These are phyloP conservation scores for Aphelenchoides fujianensis DNA, from an alignment of 1,140 invertebrate species.

Conservation along the genomic window DNA sequence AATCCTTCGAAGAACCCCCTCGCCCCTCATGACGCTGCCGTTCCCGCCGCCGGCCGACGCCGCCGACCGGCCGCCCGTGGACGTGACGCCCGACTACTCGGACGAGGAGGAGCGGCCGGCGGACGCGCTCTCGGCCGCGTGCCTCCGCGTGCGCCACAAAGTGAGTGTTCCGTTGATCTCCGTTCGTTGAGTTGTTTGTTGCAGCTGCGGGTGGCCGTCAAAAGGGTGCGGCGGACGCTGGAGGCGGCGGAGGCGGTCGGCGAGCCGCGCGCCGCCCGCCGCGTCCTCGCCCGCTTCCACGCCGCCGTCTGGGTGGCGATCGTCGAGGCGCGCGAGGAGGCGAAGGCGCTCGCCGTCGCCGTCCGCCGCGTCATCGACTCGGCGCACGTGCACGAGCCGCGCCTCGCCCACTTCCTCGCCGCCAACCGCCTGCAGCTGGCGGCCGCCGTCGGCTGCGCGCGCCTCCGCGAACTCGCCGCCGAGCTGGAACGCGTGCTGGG, in stretches of 20 bases:
- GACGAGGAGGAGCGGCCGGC: neutral
- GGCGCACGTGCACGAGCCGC: neutral
- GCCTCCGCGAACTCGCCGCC: neutral
- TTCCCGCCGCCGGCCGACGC: too few relatives aligned
- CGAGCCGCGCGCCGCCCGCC: neutral
- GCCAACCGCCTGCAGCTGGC: neutral
- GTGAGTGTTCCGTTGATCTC: neutral
- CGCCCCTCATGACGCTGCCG: too few relatives aligned
- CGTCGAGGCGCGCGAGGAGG: neutral
- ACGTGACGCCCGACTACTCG: neutral
- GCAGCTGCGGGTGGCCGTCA: neutral
- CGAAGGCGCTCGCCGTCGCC: neutral
- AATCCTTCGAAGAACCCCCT: neutral
- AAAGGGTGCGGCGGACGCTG: neutral
- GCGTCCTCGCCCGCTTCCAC: neutral
- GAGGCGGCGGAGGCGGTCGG: neutral
- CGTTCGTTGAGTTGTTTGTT: too few relatives aligned
- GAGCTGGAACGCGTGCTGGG: slow-evolving; percentile 1
- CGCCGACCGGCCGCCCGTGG: neutral
- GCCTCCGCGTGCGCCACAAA: neutral
- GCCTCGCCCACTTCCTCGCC: neutral
- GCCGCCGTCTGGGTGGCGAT: neutral
- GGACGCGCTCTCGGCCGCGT: neutral
- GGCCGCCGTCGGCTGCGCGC: neutral
- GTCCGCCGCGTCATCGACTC: neutral